These are phyloP conservation scores for Phalacrocorax pelagicus DNA, from an alignment of 2,113 vertebrate genomes.

Conservation along the genomic window DNA sequence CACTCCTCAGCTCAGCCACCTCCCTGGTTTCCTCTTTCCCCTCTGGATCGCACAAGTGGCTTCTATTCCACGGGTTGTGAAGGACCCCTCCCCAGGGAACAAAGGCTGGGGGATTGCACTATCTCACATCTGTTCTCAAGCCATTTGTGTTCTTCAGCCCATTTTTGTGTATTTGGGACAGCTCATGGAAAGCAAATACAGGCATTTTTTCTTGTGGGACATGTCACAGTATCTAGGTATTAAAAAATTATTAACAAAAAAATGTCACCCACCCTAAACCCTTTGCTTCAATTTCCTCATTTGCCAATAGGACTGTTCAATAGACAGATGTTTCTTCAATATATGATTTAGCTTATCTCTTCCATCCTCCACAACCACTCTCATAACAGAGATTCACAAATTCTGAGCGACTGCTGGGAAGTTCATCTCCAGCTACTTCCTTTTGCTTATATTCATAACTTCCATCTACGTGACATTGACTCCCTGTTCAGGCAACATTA, in stretches of 20 bases:
- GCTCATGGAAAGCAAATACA: neutral
- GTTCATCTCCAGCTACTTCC: neutral
- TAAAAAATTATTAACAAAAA: neutral
- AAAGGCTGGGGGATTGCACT: neutral
- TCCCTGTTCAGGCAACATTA: neutral
- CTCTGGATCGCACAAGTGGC: neutral
- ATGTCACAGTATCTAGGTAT: neutral
- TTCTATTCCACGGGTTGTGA: neutral
- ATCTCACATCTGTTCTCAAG: neutral
- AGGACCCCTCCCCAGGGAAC: neutral
- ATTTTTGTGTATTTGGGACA: neutral
- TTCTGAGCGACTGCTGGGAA: neutral
- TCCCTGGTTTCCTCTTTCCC: neutral
- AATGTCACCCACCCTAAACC: neutral
- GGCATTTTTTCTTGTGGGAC: neutral
- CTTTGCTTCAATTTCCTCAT: neutral
- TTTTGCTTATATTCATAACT: neutral
- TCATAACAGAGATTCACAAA: neutral
- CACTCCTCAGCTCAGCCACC: neutral
- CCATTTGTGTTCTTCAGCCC: neutral
- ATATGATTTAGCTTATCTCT: neutral
- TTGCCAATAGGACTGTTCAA: neutral
- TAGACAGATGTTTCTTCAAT: neutral
- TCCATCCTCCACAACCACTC: neutral
- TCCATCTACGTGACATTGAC: neutral